phyloP scores from a whole-genome alignment of 2,113 vertebrate genomes.

The Malurus elegans region DNA sequence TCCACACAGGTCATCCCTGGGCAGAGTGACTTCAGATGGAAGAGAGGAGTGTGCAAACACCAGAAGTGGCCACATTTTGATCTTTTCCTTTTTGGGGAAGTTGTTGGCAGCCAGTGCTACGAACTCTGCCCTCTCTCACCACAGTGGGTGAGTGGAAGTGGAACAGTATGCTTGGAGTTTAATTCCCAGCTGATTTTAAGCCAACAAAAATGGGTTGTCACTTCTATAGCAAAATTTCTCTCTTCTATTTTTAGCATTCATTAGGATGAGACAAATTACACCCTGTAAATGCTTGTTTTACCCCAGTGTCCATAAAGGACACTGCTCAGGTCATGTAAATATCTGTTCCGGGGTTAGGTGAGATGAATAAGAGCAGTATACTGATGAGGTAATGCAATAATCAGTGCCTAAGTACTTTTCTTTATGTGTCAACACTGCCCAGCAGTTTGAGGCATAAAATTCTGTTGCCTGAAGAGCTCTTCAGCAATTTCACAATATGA shows the following conservation, averaged over 20 bases:
- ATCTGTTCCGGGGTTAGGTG: background rate
- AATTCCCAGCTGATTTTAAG: background rate
- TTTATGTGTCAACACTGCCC: background rate
- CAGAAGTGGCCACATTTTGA: background rate
- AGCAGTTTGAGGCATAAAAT: background rate
- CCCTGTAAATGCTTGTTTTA: background rate
- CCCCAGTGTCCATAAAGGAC: background rate
- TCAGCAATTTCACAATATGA: background rate
- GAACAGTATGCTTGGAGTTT: background rate
- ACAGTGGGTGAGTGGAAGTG: fast-evolving
- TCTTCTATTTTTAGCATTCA: background rate
- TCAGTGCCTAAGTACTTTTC: background rate
- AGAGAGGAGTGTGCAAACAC: fast-evolving
- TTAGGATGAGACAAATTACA: background rate
- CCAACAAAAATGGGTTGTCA: background rate
- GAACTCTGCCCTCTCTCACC: too few relatives aligned
- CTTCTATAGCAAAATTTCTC: background rate
- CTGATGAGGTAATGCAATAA: background rate
- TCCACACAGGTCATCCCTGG: fast-evolving
- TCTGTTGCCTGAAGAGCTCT: background rate
- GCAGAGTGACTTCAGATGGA: background rate
- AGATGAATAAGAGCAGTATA: background rate
- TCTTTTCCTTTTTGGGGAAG: background rate
- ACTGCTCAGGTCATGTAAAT: background rate
- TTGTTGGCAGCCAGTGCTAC: background rate